Evolutionary conservation across 2,797 vertebrate genomes (phyloP), one percentile per base, ranked within the genome.

Genomic region (Columba guinea): DNA sequence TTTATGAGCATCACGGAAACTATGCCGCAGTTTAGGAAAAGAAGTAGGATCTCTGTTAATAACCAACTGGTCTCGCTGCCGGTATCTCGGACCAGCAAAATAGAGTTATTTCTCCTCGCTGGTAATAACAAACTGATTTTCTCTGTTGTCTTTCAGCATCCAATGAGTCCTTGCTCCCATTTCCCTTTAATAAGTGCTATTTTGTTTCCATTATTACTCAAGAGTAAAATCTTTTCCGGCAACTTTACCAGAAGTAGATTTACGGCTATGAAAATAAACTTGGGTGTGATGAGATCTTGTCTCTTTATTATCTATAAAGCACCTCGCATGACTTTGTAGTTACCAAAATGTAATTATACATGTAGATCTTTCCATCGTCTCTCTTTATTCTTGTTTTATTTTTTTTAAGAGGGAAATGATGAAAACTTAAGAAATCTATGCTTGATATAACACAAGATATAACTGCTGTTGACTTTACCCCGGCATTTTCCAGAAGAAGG

Each of bases 271-370:
- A 91, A 96, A 96, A 93, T 92, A 93, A 92, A 85, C 87, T 73
- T 91, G 95, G 92, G 91, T 11, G 59, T 96, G 89, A 95, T 91
- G 96, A 94, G 93, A 93, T 94, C 91, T 97, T 90, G 87, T 84
- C 17, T 0, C 91, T 89, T 94, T 87, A 93, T 90, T 95, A 94
- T 91, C 95, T 91, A 62, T 93, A 92, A 92, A 95, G 92, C 56
- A 34, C 62, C 65, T 71, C 1, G 3, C 91, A 78, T 30, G 65
- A 39, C 84, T 96, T 87, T 30, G 84, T 62, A 59, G 44, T 91
- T 94, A 92, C 93, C 58, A 55, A 84, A 81, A 92, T 35, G 65
- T 93, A 96, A 93, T 95, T 95, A 92, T 5, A 16, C 73, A 79
- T 77, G 84, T 52, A 91, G 63, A 62, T 92, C 78, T 84, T 77